Evolutionary conservation across 2,888 invertebrate species (phyloP).

Genomic region (Lasius platythorax): DNA sequence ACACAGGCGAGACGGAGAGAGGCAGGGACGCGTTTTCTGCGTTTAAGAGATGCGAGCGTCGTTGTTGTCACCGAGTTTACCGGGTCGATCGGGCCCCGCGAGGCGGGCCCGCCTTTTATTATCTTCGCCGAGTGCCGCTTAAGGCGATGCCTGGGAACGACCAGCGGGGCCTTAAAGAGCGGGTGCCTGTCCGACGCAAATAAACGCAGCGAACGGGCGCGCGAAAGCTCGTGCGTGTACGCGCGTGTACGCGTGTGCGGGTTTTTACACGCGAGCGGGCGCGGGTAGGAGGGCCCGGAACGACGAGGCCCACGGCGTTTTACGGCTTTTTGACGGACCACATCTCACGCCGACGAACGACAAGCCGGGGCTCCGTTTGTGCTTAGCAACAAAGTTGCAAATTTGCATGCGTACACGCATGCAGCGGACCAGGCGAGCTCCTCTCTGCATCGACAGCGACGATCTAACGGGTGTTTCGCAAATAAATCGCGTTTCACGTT

Average conservation of each 20-base stretch:
- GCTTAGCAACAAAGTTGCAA: conserved; percentile 83
- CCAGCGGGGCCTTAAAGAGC: conserved; percentile 65
- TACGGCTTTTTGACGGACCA: conserved; percentile 83
- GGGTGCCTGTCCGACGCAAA: conserved; percentile 49
- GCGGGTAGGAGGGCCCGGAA: conserved; percentile 51
- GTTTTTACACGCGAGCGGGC: conserved; percentile 40
- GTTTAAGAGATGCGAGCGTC: conserved; percentile 35
- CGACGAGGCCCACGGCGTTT: conserved; percentile 74
- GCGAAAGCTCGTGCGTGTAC: conserved; percentile 63
- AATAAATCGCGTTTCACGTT: conserved; percentile 27
- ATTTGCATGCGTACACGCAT: conserved; percentile 81
- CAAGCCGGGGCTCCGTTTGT: conserved; percentile 76
- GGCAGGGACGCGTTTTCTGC: conserved; percentile 23
- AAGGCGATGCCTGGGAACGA: conserved; percentile 68
- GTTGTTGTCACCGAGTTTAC: conserved; percentile 70
- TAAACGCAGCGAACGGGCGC: conserved; percentile 63
- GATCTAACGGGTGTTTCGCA: conserved; percentile 71
- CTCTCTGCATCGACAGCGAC: conserved; percentile 13
- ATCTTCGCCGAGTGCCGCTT: conserved; percentile 66
- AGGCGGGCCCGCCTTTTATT: conserved; percentile 73
- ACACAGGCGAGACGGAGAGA: not conserved
- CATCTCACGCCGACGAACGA: conserved; percentile 83
- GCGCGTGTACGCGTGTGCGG: conserved; percentile 4
- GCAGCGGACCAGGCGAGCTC: conserved; percentile 19
- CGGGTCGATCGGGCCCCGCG: conserved; percentile 65